A percentile compares a stretch with the other conserved stretches of the same genome.
phyloP scores from a whole-genome alignment of 2,888 invertebrate species.

The Bursaphelenchus okinawaensis region DNA sequence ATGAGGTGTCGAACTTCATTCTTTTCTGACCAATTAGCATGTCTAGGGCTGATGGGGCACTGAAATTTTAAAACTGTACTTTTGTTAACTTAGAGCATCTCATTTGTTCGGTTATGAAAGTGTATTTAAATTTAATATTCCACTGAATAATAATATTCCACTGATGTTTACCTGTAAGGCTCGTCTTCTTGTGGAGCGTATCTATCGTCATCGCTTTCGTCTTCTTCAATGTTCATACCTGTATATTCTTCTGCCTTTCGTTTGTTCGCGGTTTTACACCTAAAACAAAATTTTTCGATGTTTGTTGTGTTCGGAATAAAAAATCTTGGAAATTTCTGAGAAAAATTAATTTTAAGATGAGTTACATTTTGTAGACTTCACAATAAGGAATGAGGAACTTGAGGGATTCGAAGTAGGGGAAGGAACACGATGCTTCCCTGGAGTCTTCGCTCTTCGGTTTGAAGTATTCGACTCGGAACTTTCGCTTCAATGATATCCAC shows the following conservation, averaged over 20 bases:
- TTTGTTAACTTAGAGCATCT: neutral
- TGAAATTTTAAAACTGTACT: constrained; percentile 1
- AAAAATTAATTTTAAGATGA: neutral
- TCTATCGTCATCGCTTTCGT: constrained; percentile 19
- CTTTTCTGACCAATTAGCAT: constrained; percentile 19
- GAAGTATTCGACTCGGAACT: constrained; percentile 30
- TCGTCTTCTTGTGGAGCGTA: constrained; percentile 14
- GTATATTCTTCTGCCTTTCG: constrained; percentile 13
- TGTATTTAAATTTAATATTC: no score
- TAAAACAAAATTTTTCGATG: neutral
- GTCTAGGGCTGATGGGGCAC: constrained; percentile 18
- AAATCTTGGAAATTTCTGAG: no score
- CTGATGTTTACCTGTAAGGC: constrained; percentile 7
- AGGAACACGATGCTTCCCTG: constrained; percentile 23
- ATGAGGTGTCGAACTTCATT: constrained; percentile 11
- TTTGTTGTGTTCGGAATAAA: no score
- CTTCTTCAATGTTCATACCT: constrained; percentile 16
- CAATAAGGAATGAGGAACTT: constrained; percentile 30
- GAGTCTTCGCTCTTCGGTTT: constrained; percentile 24
- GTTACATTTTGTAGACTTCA: constrained; percentile 29
- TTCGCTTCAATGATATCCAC: constrained; percentile 31
- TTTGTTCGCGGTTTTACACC: constrained; percentile 14
- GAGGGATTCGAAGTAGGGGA: constrained; percentile 25
- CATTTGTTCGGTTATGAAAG: neutral
- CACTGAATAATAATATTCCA: no score